Base-by-base conservation (phyloP, 2,113 vertebrate genomes). In the Poecilia latipinna region DNA sequence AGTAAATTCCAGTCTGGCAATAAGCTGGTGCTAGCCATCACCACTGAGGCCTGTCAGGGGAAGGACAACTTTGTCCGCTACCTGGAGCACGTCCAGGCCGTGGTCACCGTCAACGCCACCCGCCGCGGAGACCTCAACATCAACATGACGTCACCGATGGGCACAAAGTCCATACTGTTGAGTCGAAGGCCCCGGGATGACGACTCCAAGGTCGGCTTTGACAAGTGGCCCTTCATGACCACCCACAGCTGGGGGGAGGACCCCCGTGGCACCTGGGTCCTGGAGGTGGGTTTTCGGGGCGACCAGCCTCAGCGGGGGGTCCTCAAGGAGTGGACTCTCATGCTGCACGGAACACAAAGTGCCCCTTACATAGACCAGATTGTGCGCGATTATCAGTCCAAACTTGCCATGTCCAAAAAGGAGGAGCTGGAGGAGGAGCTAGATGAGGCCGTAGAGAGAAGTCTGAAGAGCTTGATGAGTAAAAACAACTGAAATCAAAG, bases 211-310 rank as follows among this genome's bases (percentile, higher is more conserved):
- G 98, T 99, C 92, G 98, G 98, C 88, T 99, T 99, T 72, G 98
- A 99, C 94, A 99, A 98, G 86, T 99, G 98, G 98, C 98, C 98
- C 88, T 99, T 99, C 94, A 99, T 99, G 98, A 99, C 98, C 74
- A 98, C 96, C 32, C 98, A 99, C 90, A 97, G 97, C 3, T 99
- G 98, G 98, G 98, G 98, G 26, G 98, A 99, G 91, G 98, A 99
- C 57, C 98, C 98, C 28, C 94, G 97, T 44, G 98, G 98, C 73
- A 96, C 94, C 86, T 99, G 98, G 98, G 92, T 95, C 64, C 93
- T 99, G 69, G 98, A 99, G 91, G 92, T 97, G 63, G 96, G 97
- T 48, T 99, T 99, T 90, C 93, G 94, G 0, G 95, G 96, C 15
- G 93, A 94, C 0, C 66, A 93, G n/a, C 94, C 95, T 0, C 97